Base-by-base conservation (phyloP, 2,113 vertebrate species). In the Pollachius pollachius region DNA sequence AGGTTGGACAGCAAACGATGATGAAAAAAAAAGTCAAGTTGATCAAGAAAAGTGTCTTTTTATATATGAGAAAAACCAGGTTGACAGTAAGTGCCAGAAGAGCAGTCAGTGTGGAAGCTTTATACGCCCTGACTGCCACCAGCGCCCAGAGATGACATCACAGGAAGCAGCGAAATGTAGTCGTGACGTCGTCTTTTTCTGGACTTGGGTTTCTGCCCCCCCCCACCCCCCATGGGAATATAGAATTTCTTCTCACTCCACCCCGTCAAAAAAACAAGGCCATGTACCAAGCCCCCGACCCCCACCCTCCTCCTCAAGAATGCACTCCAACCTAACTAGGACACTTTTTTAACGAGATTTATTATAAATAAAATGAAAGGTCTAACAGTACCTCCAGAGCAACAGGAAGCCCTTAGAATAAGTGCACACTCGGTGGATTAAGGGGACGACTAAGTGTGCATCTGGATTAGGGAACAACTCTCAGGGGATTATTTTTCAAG, bases 101-200 rank as follows among this genome's bases (percentile, higher is more conserved):
- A n/a, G 56, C 59, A 8, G 64, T 64, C 63, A 64, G n/a, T 13
- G 41, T 48, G 15, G 30, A 64, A 37, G 62, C 27, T 64, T 7
- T 64, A n/a, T 17, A n/a, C n/a, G 15, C 62, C 62, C 17, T 34
- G n/a, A n/a, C 64, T 69, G 52, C 65, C 68, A 19, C 18, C 62
- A 65, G 67, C 71, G 69, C 64, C 25, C 52, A 73, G 30, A 30
- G 72, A 75, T 59, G 72, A 73, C n/a, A n/a, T 74, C 25, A 58
- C 69, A 68, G 80, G 76, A 83, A 81, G 78, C 80, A 79, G 23
- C 12, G 9, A 77, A 80, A 82, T 12, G 69, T 70, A 12, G 56
- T 75, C 15, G 18, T 25, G 60, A 23, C 3, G 60, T 63, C 0
- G 15, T 57, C 37, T 41, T 59, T n/a, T 69, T 48, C 12, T 34